phyloP scores from a whole-genome alignment of 2,797 vertebrate genomes.

The Lerista edwardsae region DNA sequence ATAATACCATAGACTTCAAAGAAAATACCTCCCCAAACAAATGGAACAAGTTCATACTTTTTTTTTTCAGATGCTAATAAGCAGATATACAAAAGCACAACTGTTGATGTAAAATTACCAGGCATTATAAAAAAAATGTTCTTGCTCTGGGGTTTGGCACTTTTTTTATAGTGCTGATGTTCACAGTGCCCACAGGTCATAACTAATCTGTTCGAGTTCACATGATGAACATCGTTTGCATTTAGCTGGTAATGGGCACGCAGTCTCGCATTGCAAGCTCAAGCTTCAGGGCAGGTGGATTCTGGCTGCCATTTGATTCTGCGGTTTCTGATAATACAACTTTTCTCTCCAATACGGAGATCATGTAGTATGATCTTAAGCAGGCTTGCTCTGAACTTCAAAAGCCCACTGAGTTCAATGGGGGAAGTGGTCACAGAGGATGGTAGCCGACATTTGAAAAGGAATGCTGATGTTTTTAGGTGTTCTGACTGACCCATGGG shows the following conservation, averaged over 20 bases:
- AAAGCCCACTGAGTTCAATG: too few species aligned
- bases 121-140: background rate
- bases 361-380: too few species aligned
- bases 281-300: background rate
- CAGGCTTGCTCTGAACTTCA: too few species aligned
- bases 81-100: background rate
- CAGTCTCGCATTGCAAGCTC: background rate
- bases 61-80: background rate
- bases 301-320: background rate
- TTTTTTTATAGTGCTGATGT: background rate
- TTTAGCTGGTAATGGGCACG: background rate
- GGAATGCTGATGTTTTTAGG: too few species aligned
- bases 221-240: background rate
- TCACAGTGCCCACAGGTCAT: background rate
- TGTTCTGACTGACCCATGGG: too few species aligned
- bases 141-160: background rate
- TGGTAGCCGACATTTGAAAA: too few species aligned
- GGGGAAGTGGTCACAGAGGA: too few species aligned
- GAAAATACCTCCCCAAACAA: slow-evolving; percentile 12
- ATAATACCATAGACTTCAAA: background rate
- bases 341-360: too few species aligned
- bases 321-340: background rate
- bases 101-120: background rate
- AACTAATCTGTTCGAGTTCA: background rate
- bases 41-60: accelerated